phyloP scores from a whole-genome alignment of 2,888 invertebrate species.

The Cynaeus angustus region DNA sequence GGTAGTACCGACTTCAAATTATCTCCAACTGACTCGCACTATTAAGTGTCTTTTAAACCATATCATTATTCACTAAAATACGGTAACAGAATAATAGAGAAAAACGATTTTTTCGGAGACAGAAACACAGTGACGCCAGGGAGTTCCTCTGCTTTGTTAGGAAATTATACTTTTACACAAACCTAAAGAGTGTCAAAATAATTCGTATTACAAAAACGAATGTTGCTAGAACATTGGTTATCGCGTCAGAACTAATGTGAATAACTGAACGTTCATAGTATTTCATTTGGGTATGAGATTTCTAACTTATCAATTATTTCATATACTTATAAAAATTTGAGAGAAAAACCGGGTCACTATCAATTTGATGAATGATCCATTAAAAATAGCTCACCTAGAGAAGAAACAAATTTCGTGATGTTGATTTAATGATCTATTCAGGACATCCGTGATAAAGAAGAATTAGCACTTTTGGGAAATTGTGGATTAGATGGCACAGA shows the following conservation, averaged over 20 bases:
- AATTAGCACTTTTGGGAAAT: not conserved
- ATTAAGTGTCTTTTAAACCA: constrained; percentile 16
- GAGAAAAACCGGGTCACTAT: too few relatives aligned
- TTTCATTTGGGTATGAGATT: not conserved
- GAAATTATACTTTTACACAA: not conserved
- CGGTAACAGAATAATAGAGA: constrained; percentile 2
- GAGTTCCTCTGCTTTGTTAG: not conserved
- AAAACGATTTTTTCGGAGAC: not conserved
- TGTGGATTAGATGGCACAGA: not conserved
- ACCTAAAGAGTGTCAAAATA: not conserved
- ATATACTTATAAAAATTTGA: too few relatives aligned
- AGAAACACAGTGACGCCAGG: not conserved
- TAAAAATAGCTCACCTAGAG: not conserved
- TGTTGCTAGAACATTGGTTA: not conserved
- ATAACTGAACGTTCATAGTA: not conserved
- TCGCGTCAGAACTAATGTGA: not conserved
- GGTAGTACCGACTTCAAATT: constrained; percentile 16
- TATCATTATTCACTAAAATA: constrained; percentile 9
- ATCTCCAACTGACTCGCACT: constrained; percentile 2
- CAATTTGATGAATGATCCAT: not conserved
- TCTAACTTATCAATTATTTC: not conserved
- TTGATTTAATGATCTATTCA: too few relatives aligned
- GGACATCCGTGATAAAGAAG: too few relatives aligned
- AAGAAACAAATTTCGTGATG: too few relatives aligned
- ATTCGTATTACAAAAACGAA: not conserved